Evolutionary conservation across 2,797 vertebrate genomes (phyloP).

Genomic region (Falco cherrug): DNA sequence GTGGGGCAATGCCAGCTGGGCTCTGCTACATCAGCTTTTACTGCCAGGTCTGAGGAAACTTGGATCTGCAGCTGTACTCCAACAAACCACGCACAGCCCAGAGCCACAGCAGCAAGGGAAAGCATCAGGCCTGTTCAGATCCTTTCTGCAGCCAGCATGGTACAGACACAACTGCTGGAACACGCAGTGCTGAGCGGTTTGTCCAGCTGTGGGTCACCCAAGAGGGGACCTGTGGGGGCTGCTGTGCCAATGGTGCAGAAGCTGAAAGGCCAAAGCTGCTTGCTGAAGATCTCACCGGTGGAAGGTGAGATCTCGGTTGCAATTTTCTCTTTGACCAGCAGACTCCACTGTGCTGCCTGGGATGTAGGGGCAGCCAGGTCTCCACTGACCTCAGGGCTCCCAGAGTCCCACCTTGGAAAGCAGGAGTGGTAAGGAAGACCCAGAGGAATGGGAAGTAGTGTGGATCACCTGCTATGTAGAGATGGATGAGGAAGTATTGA

Average conservation of each 20-base stretch:
- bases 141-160: background rate
- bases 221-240: background rate
- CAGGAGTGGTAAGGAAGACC: background rate
- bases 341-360: slow-evolving; percentile 36
- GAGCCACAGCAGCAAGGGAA: background rate
- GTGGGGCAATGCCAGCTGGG: background rate
- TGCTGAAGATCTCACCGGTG: rapidly evolving
- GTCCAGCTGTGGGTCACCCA: background rate
- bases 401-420: background rate
- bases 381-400: rapidly evolving
- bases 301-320: background rate
- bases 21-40: background rate
- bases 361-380: background rate
- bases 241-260: background rate
- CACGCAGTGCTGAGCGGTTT: rapidly evolving
- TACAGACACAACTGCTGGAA: background rate
- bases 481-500: background rate
- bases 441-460: background rate
- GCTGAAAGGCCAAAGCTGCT: background rate
- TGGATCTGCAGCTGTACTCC: background rate
- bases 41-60: background rate
- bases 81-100: background rate
- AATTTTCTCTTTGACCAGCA: slow-evolving; percentile 19
- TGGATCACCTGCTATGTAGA: background rate
- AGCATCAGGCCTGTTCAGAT: background rate